These are phyloP conservation scores for Caenorhabditis panamensis DNA, from an alignment of 2,888 invertebrate genomes.

Conservation along the genomic window DNA sequence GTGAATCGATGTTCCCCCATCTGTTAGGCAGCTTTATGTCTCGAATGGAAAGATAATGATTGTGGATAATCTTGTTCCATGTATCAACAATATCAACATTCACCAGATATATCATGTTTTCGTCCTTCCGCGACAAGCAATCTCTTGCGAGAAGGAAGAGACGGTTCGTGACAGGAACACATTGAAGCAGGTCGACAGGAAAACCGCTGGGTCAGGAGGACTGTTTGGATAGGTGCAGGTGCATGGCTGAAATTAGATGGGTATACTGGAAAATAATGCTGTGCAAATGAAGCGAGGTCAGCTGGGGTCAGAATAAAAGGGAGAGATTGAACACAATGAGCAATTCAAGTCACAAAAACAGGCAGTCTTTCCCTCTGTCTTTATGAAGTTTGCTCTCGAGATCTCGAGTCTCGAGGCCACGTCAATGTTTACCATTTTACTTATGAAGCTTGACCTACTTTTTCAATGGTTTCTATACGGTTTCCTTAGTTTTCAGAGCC, in stretches of 20 bases:
- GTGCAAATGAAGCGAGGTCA: conserved; percentile 16
- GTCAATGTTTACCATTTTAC: conserved; percentile 47
- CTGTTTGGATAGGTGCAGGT: conserved; percentile 33
- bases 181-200: conserved; percentile 34
- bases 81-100: conserved; percentile 36
- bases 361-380: conserved; percentile 1
- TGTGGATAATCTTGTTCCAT: conserved; percentile 27
- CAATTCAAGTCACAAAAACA: not conserved
- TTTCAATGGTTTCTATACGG: no score
- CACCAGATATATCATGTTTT: conserved; percentile 47
- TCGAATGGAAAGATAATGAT: not conserved
- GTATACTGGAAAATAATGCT: conserved; percentile 27
- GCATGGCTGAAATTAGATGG: conserved; percentile 3
- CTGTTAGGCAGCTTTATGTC: not conserved
- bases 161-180: conserved; percentile 50
- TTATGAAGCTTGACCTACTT: no score
- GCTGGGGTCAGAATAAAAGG: conserved; percentile 27
- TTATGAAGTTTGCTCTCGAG: conserved; percentile 21
- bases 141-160: conserved; percentile 20
- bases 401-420: conserved; percentile 10
- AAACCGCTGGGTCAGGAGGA: conserved; percentile 10
- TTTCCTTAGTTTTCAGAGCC: not conserved
- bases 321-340: not conserved
- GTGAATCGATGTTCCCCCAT: conserved; percentile 18
- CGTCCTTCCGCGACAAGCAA: conserved; percentile 16